Evolutionary conservation across 1,140 invertebrate genomes (phyloP).

Genomic region (Cotesia chilonis): DNA sequence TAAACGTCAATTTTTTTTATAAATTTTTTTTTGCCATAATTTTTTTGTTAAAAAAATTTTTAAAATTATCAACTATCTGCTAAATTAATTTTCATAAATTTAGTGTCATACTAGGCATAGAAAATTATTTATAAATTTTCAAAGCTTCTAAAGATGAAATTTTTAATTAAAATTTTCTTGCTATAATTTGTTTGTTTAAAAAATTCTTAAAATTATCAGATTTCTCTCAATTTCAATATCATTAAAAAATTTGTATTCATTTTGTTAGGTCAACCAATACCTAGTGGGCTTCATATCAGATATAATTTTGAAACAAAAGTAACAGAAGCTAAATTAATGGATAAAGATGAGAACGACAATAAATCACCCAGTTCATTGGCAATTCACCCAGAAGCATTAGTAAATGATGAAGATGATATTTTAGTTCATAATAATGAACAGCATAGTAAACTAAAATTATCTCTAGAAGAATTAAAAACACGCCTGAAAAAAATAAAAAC

Average conservation of each 20-base stretch:
- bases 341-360: slow-evolving; percentile 60
- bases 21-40: too few species aligned
- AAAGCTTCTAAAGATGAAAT: too few species aligned
- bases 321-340: slow-evolving; percentile 78
- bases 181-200: too few species aligned
- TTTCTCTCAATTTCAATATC: too few species aligned
- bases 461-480: slow-evolving; percentile 54
- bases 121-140: too few species aligned
- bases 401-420: slow-evolving; percentile 42
- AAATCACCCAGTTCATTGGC: slow-evolving; percentile 49
- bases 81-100: too few species aligned
- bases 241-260: slow-evolving; percentile 12
- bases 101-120: too few species aligned
- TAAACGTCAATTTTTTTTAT: too few species aligned
- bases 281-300: slow-evolving; percentile 76
- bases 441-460: slow-evolving; percentile 46
- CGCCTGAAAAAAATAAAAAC: slow-evolving; percentile 52
- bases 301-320: slow-evolving; percentile 78
- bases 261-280: slow-evolving; percentile 73
- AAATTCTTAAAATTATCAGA: too few species aligned
- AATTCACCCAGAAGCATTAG: slow-evolving; percentile 52
- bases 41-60: too few species aligned
- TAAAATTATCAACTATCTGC: too few species aligned
- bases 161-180: too few species aligned
- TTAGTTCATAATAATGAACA: slow-evolving; percentile 35